Percentiles rank a stretch among this genome's conserved stretches.
Conservation (phyloP, 1,140 invertebrate genomes). For the Teleopsis dalmanni region DNA sequence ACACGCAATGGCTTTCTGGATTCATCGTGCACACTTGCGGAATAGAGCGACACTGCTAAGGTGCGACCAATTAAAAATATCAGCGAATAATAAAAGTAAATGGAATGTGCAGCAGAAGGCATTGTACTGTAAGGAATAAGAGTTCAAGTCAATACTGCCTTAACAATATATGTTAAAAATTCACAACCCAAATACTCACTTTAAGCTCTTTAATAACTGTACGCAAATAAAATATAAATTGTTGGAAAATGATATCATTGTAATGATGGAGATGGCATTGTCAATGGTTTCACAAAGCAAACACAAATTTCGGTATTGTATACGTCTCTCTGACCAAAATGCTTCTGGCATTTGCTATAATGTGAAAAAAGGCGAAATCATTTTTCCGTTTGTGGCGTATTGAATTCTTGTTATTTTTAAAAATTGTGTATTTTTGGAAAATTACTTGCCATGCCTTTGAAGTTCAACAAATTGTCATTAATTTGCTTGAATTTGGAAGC, state of each 20-base stretch:
- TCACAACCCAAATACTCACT: conserved; percentile 20
- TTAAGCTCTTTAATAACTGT: conserved; percentile 32
- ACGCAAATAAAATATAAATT: conserved; percentile 43
- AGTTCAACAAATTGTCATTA: conserved; percentile 32
- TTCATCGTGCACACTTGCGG: conserved; percentile 56
- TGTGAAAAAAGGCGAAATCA: background rate
- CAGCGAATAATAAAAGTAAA: conserved; percentile 60
- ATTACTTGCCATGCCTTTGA: conserved; percentile 37
- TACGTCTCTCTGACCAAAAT: conserved; percentile 34
- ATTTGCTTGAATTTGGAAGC: conserved; percentile 30
- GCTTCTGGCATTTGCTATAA: conserved; percentile 28
- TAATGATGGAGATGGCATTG: conserved; percentile 37
- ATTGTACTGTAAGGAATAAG: conserved; percentile 22
- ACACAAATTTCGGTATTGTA: conserved; percentile 38
- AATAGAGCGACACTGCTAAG: conserved; percentile 52
- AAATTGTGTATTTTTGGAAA: too few species aligned
- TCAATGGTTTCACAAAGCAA: conserved; percentile 34
- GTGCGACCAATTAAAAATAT: conserved; percentile 54
- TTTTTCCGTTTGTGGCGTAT: background rate
- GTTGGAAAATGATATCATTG: conserved; percentile 40
- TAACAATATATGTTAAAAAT: background rate
- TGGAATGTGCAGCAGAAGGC: conserved; percentile 32
- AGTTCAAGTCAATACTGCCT: background rate
- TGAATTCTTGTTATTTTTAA: background rate
- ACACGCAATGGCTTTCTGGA: conserved; percentile 51